These are phyloP conservation scores for Ellobium chinense DNA, from an alignment of 2,888 invertebrate species.

Conservation along the genomic window DNA sequence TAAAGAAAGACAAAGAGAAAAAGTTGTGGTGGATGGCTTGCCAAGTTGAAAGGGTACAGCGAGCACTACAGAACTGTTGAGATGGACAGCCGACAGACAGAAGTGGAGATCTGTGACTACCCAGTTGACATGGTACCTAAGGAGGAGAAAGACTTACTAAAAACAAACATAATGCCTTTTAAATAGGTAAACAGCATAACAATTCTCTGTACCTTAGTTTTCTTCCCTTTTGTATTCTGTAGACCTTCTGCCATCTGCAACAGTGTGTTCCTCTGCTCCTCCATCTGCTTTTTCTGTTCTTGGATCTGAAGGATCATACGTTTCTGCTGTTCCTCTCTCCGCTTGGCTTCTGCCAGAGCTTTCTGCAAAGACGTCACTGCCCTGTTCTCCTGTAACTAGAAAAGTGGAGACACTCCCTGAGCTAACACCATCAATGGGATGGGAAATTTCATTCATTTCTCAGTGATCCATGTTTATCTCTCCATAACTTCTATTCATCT, in stretches of 20 bases:
- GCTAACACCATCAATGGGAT: no score
- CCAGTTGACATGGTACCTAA: no score
- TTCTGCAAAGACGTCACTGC: conserved; percentile 42
- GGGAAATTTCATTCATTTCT: no score
- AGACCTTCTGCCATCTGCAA: conserved; percentile 56
- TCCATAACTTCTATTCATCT: no score
- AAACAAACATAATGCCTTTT: background rate
- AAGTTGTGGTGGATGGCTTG: no score
- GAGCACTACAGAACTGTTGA: no score
- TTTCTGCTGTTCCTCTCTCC: conserved; percentile 53
- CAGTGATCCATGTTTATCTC: no score
- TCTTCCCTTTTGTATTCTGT: background rate
- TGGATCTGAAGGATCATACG: conserved; percentile 58
- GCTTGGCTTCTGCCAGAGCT: conserved; percentile 46
- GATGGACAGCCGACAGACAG: no score
- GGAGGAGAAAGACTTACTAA: no score
- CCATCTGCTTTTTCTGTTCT: conserved; percentile 56
- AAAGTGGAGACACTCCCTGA: background rate
- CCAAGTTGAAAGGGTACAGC: no score
- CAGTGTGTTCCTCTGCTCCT: conserved; percentile 55
- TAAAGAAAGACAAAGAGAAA: no score
- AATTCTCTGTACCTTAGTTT: background rate
- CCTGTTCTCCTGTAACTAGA: conserved; percentile 3
- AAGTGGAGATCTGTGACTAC: no score
- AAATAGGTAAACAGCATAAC: background rate